A percentile compares a stretch with the other conserved stretches of the same genome.
These are phyloP conservation scores for Coremacera marginata DNA, from an alignment of 2,888 invertebrate genomes.

Conservation along the genomic window DNA sequence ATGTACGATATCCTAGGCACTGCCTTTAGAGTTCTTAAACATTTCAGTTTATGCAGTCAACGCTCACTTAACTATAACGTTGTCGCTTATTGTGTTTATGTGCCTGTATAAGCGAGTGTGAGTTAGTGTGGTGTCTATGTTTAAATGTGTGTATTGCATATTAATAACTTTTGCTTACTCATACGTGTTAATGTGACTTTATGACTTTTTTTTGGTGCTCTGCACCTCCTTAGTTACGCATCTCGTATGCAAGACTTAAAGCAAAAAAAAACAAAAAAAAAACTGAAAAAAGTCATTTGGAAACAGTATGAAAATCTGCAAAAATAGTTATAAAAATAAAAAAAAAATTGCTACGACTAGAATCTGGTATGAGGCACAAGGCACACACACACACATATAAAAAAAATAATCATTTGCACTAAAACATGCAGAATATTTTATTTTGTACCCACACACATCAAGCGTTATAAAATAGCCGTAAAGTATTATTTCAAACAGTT, in stretches of 20 bases:
- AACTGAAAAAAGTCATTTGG: background rate
- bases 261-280: background rate
- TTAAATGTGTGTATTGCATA: conserved; percentile 47
- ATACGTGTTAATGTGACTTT: conserved; percentile 69
- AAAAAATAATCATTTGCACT: background rate
- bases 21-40: background rate
- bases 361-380: background rate
- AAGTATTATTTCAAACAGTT: conserved; percentile 32
- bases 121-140: conserved; percentile 37
- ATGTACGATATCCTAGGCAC: background rate
- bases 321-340: background rate
- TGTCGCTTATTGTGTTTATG: conserved; percentile 37
- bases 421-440: background rate
- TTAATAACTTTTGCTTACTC: conserved; percentile 64
- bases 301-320: background rate
- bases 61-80: conserved; percentile 21
- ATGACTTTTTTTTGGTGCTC: conserved; percentile 60
- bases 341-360: conserved; percentile 13
- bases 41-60: conserved; percentile 21
- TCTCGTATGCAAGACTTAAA: conserved; percentile 42
- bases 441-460: conserved; percentile 3
- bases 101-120: conserved; percentile 32
- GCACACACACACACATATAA: background rate
- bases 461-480: conserved; percentile 26
- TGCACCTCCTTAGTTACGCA: conserved; percentile 29